Percentiles rank a stretch among this genome's conserved stretches.
Evolutionary conservation across 2,888 invertebrate genomes (phyloP).

Genomic region (Trichacis sp.): DNA sequence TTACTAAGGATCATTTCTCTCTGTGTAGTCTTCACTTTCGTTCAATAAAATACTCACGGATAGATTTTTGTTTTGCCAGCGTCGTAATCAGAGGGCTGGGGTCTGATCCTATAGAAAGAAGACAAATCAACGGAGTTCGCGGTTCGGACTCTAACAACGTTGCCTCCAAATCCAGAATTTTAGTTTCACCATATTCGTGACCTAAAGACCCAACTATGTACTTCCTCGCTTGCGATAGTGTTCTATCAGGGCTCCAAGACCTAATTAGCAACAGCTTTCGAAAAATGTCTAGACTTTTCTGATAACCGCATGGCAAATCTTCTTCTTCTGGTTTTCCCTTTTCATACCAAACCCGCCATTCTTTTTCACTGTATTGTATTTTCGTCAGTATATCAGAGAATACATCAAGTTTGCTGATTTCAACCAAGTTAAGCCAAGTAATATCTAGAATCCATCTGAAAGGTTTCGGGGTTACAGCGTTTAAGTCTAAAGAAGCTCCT

Average conservation of each 20-base stretch:
- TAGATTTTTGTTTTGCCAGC: conserved; percentile 87
- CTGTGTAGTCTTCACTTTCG: too few relatives aligned
- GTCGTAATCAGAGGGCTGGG: conserved; percentile 93
- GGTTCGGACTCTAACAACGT: conserved; percentile 93
- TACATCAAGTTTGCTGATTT: conserved; percentile 85
- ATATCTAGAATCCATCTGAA: conserved; percentile 96
- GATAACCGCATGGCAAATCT: conserved; percentile 90
- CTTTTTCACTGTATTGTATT: conserved; percentile 86
- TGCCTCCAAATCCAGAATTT: conserved; percentile 89
- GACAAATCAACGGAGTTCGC: conserved; percentile 89
- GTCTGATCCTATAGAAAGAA: conserved; percentile 95
- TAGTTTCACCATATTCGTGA: conserved; percentile 89
- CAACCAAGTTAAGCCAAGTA: conserved; percentile 95
- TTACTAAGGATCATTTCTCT: too few relatives aligned
- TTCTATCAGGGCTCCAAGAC: conserved; percentile 96
- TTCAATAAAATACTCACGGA: conserved; percentile 73
- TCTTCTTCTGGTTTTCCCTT: conserved; percentile 93
- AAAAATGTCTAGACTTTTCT: conserved; percentile 87
- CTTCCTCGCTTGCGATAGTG: conserved; percentile 90
- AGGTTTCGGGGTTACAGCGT: conserved; percentile 92
- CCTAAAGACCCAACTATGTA: conserved; percentile 93
- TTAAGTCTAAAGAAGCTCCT: conserved; percentile 92
- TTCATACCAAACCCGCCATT: conserved; percentile 93
- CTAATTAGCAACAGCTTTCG: conserved; percentile 86
- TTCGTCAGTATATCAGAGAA: conserved; percentile 85